Percentiles rank a stretch among this genome's conserved stretches.
These are phyloP conservation scores for Temnopleurus reevesii DNA, from an alignment of 53 echinoderm and acorn worm species.

Conservation along the genomic window DNA sequence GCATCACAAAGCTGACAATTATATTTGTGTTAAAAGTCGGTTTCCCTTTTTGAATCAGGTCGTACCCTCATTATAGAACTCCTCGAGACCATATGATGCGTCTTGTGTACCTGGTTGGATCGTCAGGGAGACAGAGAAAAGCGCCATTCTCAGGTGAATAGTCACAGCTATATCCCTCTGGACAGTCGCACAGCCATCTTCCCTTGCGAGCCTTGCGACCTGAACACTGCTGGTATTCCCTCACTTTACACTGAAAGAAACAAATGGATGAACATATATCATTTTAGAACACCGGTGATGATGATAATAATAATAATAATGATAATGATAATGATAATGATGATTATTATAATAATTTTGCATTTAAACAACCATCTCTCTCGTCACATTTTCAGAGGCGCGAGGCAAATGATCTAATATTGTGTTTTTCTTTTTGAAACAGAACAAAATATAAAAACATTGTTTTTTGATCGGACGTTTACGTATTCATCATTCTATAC, in stretches of 20 bases:
- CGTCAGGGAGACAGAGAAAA: conserved; percentile 60
- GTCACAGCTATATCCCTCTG: conserved; percentile 61
- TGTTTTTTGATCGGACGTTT: no score
- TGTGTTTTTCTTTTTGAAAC: no score
- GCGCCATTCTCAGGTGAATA: conserved; percentile 60
- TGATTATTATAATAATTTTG: not conserved
- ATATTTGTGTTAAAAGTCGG: not conserved
- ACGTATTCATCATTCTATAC: no score
- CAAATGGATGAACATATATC: not conserved
- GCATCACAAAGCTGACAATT: not conserved
- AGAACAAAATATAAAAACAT: no score
- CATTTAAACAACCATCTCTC: no score
- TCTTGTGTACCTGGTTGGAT: conserved; percentile 57
- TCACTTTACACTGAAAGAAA: conserved; percentile 56
- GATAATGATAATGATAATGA: not conserved
- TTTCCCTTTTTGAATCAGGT: conserved; percentile 28
- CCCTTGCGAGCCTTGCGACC: conserved; percentile 42
- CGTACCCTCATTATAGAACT: conserved; percentile 49
- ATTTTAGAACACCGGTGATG: not conserved
- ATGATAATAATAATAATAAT: not conserved
- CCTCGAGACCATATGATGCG: conserved; percentile 59
- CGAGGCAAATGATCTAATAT: no score
- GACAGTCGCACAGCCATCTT: conserved; percentile 65
- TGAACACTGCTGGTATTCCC: conserved; percentile 55
- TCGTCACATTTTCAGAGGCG: no score